Conservation (phyloP, 2,888 invertebrate genomes). For the Catocala sponsa region DNA sequence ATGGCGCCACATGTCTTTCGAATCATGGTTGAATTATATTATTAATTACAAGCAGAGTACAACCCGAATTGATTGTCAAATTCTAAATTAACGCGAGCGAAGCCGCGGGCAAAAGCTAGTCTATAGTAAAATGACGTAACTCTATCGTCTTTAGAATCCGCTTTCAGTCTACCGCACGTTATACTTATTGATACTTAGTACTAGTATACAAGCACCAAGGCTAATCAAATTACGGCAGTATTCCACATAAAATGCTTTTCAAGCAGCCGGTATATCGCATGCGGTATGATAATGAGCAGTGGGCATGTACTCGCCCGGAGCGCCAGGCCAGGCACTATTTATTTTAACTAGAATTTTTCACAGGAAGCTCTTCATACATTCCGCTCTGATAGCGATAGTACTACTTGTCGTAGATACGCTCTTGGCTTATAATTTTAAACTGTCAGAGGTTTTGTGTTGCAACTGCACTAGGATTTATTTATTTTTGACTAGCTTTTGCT, state of each 20-base stretch:
- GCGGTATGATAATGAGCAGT: slow-evolving; percentile 22
- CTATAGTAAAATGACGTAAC: too few relatives aligned
- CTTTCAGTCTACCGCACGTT: too few relatives aligned
- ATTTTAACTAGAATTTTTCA: slow-evolving; percentile 52
- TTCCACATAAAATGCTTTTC: slow-evolving; percentile 27
- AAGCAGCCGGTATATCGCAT: slow-evolving; percentile 23
- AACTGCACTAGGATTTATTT: background rate
- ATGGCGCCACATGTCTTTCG: too few relatives aligned
- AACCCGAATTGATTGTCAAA: too few relatives aligned
- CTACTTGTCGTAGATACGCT: slow-evolving; percentile 2
- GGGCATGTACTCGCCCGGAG: slow-evolving; percentile 26
- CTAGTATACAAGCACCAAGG: background rate
- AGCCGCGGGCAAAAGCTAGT: too few relatives aligned
- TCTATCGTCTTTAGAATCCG: too few relatives aligned
- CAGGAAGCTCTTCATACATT: slow-evolving; percentile 43
- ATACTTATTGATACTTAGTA: too few relatives aligned
- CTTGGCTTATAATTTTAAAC: slow-evolving; percentile 3
- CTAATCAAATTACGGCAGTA: slow-evolving; percentile 16
- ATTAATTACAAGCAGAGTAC: too few relatives aligned
- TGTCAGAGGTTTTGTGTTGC: background rate
- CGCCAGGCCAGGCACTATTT: slow-evolving; percentile 48
- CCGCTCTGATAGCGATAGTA: slow-evolving; percentile 24
- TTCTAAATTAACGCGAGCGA: too few relatives aligned
- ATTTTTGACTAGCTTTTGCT: too few relatives aligned
- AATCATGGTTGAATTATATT: too few relatives aligned